These are phyloP conservation scores for Drosophila colorata DNA, from an alignment of 2,888 invertebrate species.

Conservation along the genomic window DNA sequence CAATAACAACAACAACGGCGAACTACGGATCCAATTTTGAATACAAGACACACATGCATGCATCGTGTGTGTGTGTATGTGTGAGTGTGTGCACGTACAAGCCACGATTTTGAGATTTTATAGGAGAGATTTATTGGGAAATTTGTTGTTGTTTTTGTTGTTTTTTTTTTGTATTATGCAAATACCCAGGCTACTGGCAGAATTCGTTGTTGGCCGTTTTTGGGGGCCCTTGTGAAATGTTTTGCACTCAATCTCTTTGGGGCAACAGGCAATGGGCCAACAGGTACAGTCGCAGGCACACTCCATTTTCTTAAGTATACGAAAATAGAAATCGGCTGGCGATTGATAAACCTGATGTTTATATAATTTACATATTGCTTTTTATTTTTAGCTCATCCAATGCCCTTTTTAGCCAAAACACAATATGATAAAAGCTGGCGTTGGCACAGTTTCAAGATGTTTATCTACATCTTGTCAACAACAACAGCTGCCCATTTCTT, in stretches of 20 bases:
- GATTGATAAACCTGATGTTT: constrained; percentile 22
- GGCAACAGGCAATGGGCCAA: background rate
- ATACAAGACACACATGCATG: constrained; percentile 27
- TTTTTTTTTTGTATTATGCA: constrained; percentile 40
- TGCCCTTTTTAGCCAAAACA: background rate
- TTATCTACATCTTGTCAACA: constrained; percentile 20
- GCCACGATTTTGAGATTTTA: constrained; percentile 32
- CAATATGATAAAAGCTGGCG: constrained; percentile 1
- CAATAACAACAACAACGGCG: constrained; percentile 9
- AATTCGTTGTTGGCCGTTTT: constrained; percentile 33
- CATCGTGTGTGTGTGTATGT: background rate
- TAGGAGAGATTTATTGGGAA: constrained; percentile 64
- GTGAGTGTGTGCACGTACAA: constrained; percentile 3
- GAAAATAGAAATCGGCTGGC: constrained; percentile 61
- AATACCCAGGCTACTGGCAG: constrained; percentile 45
- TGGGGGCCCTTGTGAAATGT: constrained; percentile 21
- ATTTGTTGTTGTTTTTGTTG: constrained; percentile 14
- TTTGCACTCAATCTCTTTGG: constrained; percentile 19
- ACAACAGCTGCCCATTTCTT: background rate
- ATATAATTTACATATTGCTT: constrained; percentile 27
- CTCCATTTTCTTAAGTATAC: constrained; percentile 14
- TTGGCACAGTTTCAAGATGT: constrained; percentile 9
- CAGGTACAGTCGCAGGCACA: constrained; percentile 12
- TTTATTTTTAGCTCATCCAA: constrained; percentile 3
- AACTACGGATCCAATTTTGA: constrained; percentile 52